Percentiles rank a stretch among this genome's conserved stretches.
Conservation (phyloP, 1,140 invertebrate species). For the Megalopta genalis region DNA sequence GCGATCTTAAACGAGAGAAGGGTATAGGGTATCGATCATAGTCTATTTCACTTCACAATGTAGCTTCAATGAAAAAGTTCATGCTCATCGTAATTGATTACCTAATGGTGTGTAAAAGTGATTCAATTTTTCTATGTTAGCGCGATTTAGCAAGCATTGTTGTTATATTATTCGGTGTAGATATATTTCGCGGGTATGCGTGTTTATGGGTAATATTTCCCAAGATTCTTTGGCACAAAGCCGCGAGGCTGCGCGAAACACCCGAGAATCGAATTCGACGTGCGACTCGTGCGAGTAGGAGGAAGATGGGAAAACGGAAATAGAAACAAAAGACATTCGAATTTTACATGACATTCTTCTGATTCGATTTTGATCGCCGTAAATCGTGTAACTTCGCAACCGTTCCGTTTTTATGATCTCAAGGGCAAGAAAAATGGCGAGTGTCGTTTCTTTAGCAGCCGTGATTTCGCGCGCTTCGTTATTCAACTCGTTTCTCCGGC, state of each 20-base stretch:
- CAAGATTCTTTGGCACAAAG: conserved; percentile 69
- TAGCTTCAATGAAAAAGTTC: conserved; percentile 16
- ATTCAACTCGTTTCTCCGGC: not conserved
- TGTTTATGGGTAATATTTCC: conserved; percentile 75
- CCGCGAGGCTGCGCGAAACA: conserved; percentile 47
- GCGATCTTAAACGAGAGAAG: not conserved
- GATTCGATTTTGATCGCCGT: not conserved
- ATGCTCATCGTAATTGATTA: not conserved
- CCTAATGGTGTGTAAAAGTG: conserved; percentile 30
- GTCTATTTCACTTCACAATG: conserved; percentile 24
- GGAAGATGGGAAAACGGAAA: conserved; percentile 23
- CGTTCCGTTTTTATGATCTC: not conserved
- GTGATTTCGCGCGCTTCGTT: not conserved
- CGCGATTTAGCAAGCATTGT: not conserved
- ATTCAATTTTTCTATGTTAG: not conserved
- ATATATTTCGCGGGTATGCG: conserved; percentile 62
- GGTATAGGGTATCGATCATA: conserved; percentile 14
- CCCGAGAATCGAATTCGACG: conserved; percentile 53
- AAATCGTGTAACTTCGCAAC: not conserved
- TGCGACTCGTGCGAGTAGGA: not conserved
- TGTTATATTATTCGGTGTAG: conserved; percentile 18
- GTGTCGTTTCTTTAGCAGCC: not conserved
- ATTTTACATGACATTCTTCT: conserved; percentile 18
- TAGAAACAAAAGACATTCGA: conserved; percentile 38
- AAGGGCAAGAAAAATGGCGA: conserved; percentile 16